Evolutionary conservation across 2,113 vertebrate genomes (phyloP).

Genomic region (Eleginops maclovinus): DNA sequence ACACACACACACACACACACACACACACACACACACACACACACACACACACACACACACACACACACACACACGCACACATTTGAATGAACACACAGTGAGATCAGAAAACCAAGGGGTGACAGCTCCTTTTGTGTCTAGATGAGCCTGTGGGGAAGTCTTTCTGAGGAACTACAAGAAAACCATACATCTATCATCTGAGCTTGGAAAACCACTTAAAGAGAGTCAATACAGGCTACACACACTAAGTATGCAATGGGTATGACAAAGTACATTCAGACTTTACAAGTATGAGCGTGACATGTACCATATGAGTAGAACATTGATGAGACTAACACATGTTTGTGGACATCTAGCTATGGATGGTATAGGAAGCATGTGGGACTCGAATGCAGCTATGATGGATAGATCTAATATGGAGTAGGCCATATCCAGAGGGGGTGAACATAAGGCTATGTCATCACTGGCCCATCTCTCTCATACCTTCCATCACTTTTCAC

Average conservation of each 20-base stretch:
- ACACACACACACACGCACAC: constrained; percentile 32
- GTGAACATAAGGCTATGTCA: constrained; percentile 79
- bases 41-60: constrained; percentile 31
- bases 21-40: constrained; percentile 28
- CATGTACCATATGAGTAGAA: constrained; percentile 66
- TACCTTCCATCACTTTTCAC: constrained; percentile 74
- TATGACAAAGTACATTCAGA: constrained; percentile 70
- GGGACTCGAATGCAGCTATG: constrained; percentile 64
- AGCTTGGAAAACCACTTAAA: constrained; percentile 73
- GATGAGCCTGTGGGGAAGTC: constrained; percentile 60
- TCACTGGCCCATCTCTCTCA: constrained; percentile 70
- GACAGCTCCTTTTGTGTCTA: constrained; percentile 74
- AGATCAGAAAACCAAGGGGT: constrained; percentile 69
- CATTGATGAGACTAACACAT: constrained; percentile 78
- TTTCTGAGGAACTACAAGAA: constrained; percentile 55
- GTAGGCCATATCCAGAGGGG: constrained; percentile 62
- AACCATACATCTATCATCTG: constrained; percentile 69
- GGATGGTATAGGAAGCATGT: constrained; percentile 56
- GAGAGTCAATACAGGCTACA: constrained; percentile 55
- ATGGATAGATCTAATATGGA: constrained; percentile 80
- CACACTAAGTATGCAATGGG: constrained; percentile 48
- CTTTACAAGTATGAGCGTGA: constrained; percentile 68
- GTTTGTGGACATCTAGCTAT: constrained; percentile 61
- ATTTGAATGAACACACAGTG: constrained; percentile 64
- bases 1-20: constrained; percentile 31